Base-by-base conservation (phyloP, 64 coral and sea anemone genomes). In the Acropora tenuis region DNA sequence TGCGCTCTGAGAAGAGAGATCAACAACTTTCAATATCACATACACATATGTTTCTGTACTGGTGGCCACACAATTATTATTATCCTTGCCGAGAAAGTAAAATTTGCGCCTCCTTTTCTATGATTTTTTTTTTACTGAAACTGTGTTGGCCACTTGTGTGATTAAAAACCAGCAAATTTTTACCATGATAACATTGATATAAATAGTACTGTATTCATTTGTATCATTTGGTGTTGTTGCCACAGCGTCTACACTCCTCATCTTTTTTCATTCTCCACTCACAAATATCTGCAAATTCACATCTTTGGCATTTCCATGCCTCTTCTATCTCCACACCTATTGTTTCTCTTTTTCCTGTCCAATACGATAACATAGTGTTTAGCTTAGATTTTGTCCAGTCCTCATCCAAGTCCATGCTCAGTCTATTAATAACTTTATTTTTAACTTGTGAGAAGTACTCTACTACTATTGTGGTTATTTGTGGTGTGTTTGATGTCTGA, bases 231-330 rank as follows among this genome's bases (percentile, higher is more conserved):
- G 11, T 76, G 48, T 74, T 6, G 55, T 82, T 45, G 71, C 90
- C 88, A 48, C 72, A 49, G 50, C 69, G 79, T 11, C 93, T 60
- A 41, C 81, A 94, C 66, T 94, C 88, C 48, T 86, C 55, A 8
- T 90, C 93, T 86, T 94, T 94, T 69, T 72, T 90, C 19, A 53
- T 65, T 90, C 93, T 85, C 93, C 93, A 90, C 5, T 18, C 45
- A 80, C 88, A 94, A 59, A 74, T 71, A 43, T 90, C 93, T 40
- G 88, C 93, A 52, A 79, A 94, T 19, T 87, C 80, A 50, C 93
- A 94, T 46, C 93, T 84, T 30, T 86, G 88, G 52, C 93, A 94
- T 47, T 94, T 94, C 93, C 93, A 94, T 6, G 93, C 93, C 50
- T 94, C 93, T 76, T 94, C 93, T 50, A 94, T 84, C 12, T 94